Evolutionary conservation across 2,888 invertebrate genomes (phyloP).

Genomic region (Polymixis flavicincta): DNA sequence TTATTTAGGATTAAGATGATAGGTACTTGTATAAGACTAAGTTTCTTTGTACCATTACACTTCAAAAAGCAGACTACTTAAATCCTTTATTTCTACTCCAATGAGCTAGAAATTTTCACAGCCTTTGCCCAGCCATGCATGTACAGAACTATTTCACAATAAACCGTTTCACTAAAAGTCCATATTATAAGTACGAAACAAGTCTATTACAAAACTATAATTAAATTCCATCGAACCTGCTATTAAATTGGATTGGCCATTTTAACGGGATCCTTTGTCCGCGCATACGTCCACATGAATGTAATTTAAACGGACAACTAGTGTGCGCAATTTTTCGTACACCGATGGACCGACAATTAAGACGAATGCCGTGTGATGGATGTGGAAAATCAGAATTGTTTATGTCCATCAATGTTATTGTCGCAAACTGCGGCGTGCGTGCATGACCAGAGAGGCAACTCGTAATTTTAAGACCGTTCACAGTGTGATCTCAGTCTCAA

Average conservation of each 20-base stretch:
- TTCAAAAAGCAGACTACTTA: not conserved
- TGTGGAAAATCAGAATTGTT: conserved; percentile 1
- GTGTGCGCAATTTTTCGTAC: conserved; percentile 28
- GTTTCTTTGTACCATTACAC: not conserved
- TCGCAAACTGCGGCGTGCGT: not conserved
- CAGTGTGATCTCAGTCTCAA: too few species aligned
- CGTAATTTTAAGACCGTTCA: too few species aligned
- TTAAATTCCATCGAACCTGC: conserved; percentile 51
- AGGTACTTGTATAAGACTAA: not conserved
- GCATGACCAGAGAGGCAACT: not conserved
- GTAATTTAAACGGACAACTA: conserved; percentile 35
- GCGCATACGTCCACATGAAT: conserved; percentile 16
- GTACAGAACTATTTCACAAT: conserved; percentile 35
- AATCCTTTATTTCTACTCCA: conserved; percentile 8
- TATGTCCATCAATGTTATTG: not conserved
- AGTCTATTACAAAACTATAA: conserved; percentile 43
- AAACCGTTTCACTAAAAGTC: conserved; percentile 20
- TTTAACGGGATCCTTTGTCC: conserved; percentile 44
- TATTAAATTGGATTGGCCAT: conserved; percentile 45
- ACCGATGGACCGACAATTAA: conserved; percentile 29
- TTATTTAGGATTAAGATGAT: too few species aligned
- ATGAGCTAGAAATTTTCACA: not conserved
- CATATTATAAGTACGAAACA: conserved; percentile 31
- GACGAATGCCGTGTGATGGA: not conserved
- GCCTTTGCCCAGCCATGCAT: not conserved